Percentiles rank a stretch among this genome's conserved stretches.
Conservation (phyloP, 2,797 vertebrate genomes). For the Notolepis coatsorum region DNA sequence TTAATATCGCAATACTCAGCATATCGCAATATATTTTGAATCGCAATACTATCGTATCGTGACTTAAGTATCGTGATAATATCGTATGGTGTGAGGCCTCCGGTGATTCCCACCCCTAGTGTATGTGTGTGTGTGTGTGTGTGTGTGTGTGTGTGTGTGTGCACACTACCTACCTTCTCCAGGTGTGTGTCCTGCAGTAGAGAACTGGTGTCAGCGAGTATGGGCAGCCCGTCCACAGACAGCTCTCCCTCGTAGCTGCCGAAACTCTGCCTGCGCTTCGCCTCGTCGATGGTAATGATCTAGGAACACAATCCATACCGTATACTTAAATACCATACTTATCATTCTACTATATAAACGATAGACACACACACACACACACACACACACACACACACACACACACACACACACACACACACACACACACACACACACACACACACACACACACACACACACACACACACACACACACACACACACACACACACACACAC, state of each 20-base stretch:
- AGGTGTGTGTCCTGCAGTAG: conserved; percentile 94
- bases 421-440: background rate
- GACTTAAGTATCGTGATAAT: background rate
- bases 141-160: conserved; percentile 8
- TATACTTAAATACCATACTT: background rate
- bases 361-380: no score
- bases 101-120: no score
- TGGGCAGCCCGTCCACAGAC: conserved; percentile 79
- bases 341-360: no score
- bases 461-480: no score
- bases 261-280: conserved; percentile 93
- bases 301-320: conserved; percentile 47
- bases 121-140: no score
- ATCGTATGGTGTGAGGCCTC: background rate
- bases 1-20: no score
- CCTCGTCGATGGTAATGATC: conserved; percentile 98
- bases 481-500: no score
- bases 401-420: no score
- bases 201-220: conserved; percentile 85
- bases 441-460: no score
- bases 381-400: no score
- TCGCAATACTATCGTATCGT: no score
- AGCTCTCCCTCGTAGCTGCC: conserved; percentile 89
- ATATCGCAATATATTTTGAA: no score
- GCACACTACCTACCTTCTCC: conserved; percentile 85